Evolutionary conservation across 1,140 invertebrate genomes (phyloP).

Genomic region (Ips typographus): DNA sequence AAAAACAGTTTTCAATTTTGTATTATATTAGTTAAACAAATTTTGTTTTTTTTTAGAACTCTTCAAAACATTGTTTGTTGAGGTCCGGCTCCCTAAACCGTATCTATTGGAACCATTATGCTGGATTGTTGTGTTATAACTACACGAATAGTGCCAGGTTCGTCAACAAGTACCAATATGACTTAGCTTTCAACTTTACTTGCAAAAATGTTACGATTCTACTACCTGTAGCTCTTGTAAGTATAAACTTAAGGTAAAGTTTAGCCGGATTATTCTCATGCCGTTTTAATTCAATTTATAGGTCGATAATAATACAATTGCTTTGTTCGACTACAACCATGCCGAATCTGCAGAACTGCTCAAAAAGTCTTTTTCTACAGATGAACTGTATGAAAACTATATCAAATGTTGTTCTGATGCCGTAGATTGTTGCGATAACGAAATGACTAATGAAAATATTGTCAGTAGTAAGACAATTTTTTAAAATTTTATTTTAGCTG

Average conservation of each 20-base stretch:
- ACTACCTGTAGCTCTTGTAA: constrained; percentile 30
- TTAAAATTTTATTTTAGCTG: no score
- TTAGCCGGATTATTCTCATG: no score
- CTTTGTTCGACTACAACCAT: constrained; percentile 39
- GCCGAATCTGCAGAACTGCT: constrained; percentile 25
- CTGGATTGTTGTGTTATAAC: constrained; percentile 39
- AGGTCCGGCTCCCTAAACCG: constrained; percentile 7
- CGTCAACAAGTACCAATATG: constrained; percentile 27
- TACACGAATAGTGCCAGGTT: constrained; percentile 35
- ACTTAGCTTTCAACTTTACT: constrained; percentile 2
- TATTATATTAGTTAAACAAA: not conserved
- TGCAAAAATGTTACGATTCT: not conserved
- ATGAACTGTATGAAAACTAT: constrained; percentile 38
- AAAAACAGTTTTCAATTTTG: not conserved
- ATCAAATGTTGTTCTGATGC: constrained; percentile 38
- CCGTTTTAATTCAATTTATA: constrained; percentile 9
- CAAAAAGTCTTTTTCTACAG: constrained; percentile 32
- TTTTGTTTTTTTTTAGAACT: constrained; percentile 9
- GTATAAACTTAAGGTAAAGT: not conserved
- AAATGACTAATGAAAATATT: constrained; percentile 39
- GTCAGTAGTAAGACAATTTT: constrained; percentile 27
- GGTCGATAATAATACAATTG: constrained; percentile 28
- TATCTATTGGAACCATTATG: constrained; percentile 30
- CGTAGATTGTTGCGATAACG: constrained; percentile 39
- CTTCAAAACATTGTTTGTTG: constrained; percentile 14